Conservation (phyloP, 2,888 invertebrate genomes). For the Ormia ochracea region DNA sequence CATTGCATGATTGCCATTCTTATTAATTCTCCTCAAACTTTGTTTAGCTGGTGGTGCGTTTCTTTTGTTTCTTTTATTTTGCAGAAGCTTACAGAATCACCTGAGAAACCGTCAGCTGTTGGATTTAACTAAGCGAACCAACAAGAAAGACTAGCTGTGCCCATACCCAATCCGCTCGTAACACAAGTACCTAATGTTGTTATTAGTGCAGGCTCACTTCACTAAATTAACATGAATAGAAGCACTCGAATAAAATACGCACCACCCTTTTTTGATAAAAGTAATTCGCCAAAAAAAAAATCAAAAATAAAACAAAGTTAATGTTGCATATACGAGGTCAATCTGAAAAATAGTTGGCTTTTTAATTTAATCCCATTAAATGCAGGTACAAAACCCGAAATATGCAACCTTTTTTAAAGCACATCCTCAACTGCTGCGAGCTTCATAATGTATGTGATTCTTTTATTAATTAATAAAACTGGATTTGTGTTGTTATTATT, state of each 20-base stretch:
- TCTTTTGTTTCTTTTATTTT: neutral
- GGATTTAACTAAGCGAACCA: slow-evolving; percentile 55
- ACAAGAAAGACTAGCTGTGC: slow-evolving; percentile 47
- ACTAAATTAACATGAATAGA: slow-evolving; percentile 50
- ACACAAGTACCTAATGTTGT: slow-evolving; percentile 61
- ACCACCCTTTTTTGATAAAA: slow-evolving; percentile 33
- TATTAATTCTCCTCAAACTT: neutral
- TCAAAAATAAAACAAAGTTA: too few species aligned
- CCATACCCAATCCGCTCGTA: slow-evolving; percentile 28
- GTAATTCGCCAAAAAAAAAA: slow-evolving; percentile 14
- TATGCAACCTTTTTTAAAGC: too few species aligned
- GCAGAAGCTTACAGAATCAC: slow-evolving; percentile 44
- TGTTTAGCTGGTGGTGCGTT: neutral
- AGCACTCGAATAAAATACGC: slow-evolving; percentile 20
- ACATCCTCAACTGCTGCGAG: too few species aligned
- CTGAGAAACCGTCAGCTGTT: slow-evolving; percentile 59
- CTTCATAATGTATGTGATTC: too few species aligned
- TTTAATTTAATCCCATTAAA: too few species aligned
- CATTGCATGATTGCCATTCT: slow-evolving; percentile 14
- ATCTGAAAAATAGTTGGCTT: too few species aligned
- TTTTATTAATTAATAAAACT: too few species aligned
- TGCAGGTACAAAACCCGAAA: too few species aligned
- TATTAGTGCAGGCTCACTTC: slow-evolving; percentile 58
- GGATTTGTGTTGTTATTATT: too few species aligned
- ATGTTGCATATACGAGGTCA: slow-evolving; percentile 23